phyloP scores from a whole-genome alignment of 2,888 invertebrate genomes.

The Pecten maximus region DNA sequence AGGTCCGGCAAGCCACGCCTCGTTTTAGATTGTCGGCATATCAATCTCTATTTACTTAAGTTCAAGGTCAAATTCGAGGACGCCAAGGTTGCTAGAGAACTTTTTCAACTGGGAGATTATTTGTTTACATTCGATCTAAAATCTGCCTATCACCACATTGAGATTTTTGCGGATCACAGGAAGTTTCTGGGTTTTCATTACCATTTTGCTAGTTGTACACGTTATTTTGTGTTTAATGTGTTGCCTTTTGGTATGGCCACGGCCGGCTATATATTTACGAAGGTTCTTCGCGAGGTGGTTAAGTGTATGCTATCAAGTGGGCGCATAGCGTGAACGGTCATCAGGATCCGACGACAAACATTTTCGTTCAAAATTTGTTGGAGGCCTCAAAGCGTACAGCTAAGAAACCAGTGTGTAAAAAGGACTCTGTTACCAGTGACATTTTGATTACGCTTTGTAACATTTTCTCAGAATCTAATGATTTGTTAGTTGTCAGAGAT shows the following conservation, averaged over 20 bases:
- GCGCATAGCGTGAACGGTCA: constrained; percentile 1
- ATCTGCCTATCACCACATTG: constrained; percentile 48
- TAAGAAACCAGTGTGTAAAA: too few relatives aligned
- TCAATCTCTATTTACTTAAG: constrained; percentile 39
- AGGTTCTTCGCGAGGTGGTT: neutral
- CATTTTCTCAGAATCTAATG: constrained; percentile 36
- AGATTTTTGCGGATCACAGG: constrained; percentile 40
- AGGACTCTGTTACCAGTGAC: too few relatives aligned
- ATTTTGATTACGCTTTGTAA: too few relatives aligned
- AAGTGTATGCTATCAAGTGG: constrained; percentile 36
- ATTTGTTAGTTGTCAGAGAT: constrained; percentile 43
- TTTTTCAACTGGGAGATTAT: constrained; percentile 39
- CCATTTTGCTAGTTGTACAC: constrained; percentile 30
- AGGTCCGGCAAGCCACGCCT: constrained; percentile 34
- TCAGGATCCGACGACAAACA: constrained; percentile 41
- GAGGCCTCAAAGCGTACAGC: too few relatives aligned
- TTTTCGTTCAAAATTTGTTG: constrained; percentile 38
- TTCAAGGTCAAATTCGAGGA: constrained; percentile 47
- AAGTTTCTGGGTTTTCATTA: constrained; percentile 38
- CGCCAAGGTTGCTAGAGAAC: neutral
- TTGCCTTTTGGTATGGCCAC: neutral
- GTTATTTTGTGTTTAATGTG: neutral
- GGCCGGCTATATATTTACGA: neutral
- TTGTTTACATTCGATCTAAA: constrained; percentile 46
- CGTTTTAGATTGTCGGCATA: constrained; percentile 41